Conservation (phyloP, 2,888 invertebrate species). For the Calameuta idolon region DNA sequence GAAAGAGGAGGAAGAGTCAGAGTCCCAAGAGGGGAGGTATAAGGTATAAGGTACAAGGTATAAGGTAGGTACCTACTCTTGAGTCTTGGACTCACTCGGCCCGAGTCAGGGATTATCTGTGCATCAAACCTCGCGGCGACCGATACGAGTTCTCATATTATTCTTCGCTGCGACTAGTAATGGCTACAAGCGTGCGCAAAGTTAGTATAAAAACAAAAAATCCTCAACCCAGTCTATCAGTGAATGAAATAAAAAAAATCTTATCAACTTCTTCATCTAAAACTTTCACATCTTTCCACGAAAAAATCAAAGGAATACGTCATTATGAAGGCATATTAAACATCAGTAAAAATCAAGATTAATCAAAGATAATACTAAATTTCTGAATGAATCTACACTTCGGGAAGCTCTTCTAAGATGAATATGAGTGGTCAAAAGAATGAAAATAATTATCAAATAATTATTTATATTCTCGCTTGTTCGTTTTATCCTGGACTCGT, state of each 20-base stretch:
- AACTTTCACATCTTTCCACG: neutral
- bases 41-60: conserved; percentile 37
- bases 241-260: no score
- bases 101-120: conserved; percentile 26
- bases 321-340: neutral
- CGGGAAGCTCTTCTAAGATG: neutral
- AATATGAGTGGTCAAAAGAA: neutral
- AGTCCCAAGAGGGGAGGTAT: conserved; percentile 28
- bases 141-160: conserved; percentile 26
- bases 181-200: neutral
- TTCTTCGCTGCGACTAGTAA: conserved; percentile 22
- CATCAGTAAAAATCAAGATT: neutral
- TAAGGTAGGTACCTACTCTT: conserved; percentile 30
- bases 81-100: conserved; percentile 21
- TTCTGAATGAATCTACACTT: neutral
- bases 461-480: neutral
- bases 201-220: neutral
- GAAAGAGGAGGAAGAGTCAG: conserved; percentile 29
- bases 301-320: neutral
- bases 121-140: conserved; percentile 29
- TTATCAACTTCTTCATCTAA: neutral
- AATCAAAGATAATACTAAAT: neutral
- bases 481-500: conserved; percentile 4
- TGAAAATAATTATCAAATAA: neutral
- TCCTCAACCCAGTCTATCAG: no score